Base-by-base conservation (phyloP, 2,888 invertebrate species). In the Tetropium fuscum region DNA sequence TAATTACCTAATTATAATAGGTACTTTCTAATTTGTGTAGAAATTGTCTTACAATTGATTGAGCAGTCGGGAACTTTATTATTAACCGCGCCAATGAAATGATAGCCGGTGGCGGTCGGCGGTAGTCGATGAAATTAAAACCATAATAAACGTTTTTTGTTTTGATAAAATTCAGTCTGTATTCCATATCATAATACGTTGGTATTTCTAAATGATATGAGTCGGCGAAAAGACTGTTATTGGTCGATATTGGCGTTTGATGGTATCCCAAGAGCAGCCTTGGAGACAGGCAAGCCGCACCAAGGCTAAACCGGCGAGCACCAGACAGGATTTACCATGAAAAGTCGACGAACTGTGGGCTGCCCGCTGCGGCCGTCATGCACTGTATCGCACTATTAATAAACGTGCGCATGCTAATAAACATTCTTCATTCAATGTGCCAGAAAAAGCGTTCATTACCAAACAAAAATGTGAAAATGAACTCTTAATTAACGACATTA, bases 311-410 rank as follows among this genome's bases (percentile, higher is more conserved):
- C 40, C 51, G 51, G 27, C 13, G 36, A 51, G 40, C 51, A 51
- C 51, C 51, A 51, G 51, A 51, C 51, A 51, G 51, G 51, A 51
- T 51, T 51, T 51, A 51, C 51, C 51, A 40, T 51, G 51, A 51
- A 51, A 51, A 51, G 51, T 51, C 51, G 51, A 51, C 51, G 51
- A 51, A 51, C 51, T 51, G 51, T 16, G 40, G 27, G 51, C 34
- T 40, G 51, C 51, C 40, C 38, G 51, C 40, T 40, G 51, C 51
- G 38, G 51, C 20, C 51, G 51, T 40, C 51, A 48, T 48, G 48
- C 48, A 48, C 48, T 48, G 48, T 48, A 48, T 48, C 48, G 48
- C 48, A 48, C 48, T 48, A 48, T 48, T 48, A 48, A 48, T 44
- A 44, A 44, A 44, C 44, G 44, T 44, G 44, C 44, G 44, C 44